These are phyloP conservation scores for Bombus soroeensis DNA, from an alignment of 1,140 invertebrate genomes.

Conservation along the genomic window DNA sequence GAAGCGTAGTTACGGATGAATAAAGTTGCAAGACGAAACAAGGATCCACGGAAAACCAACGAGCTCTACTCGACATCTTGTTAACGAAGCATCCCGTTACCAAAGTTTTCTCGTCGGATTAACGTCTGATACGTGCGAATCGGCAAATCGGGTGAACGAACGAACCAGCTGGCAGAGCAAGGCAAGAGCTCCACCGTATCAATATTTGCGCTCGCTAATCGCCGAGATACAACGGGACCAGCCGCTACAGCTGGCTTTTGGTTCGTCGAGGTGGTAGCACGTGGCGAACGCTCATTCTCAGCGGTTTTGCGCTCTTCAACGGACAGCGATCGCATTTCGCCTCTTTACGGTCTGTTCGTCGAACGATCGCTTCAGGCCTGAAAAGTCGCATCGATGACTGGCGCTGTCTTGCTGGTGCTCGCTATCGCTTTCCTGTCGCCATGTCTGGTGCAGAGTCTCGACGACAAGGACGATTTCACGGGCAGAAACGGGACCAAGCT, in stretches of 20 bases:
- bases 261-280: background rate
- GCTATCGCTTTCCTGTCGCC: slow-evolving; percentile 35
- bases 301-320: background rate
- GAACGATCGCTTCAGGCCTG: slow-evolving; percentile 24
- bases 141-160: background rate
- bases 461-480: background rate
- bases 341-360: background rate
- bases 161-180: background rate
- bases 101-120: background rate
- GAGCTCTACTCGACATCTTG: background rate
- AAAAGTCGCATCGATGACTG: slow-evolving; percentile 23
- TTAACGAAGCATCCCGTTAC: slow-evolving; percentile 36
- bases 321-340: background rate
- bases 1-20: no score
- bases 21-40: background rate
- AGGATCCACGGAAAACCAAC: slow-evolving; percentile 4
- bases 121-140: background rate
- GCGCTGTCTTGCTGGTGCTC: slow-evolving; percentile 34
- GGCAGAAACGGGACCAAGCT: slow-evolving; percentile 1
- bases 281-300: background rate
- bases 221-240: background rate
- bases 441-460: slow-evolving; percentile 2
- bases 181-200: background rate
- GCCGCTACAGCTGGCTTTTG: background rate
- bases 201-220: background rate